Evolutionary conservation across 2,797 vertebrate genomes (phyloP), one percentile per base, ranked within the genome.

Genomic region (Muraenolepis orangiensis): DNA sequence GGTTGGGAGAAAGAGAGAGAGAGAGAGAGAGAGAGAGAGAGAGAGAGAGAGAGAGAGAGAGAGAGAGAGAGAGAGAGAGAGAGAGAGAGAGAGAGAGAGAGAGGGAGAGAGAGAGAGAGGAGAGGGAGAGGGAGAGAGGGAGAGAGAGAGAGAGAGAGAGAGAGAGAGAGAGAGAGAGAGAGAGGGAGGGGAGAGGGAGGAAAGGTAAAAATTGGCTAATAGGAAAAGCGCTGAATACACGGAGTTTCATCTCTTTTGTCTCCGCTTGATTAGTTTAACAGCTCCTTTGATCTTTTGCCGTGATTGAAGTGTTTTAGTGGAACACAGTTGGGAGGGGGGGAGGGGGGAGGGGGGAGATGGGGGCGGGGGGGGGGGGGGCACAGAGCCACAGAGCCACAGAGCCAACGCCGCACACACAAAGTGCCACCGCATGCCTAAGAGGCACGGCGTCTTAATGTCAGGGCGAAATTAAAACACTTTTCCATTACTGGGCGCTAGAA

Each of bases 361-460:
- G 92, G 61, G 95, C 95, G 93, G 92, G 93, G 94, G 93, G 88
- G 93, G 93, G 91, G 94, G 94, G 93, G 93, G 91, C 91, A 89
- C 92, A 87, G 92, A 95, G 90, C 89, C 92, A n/a, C n/a, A n/a
- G n/a, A n/a, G n/a, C n/a, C n/a, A n/a, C n/a, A n/a, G n/a, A n/a
- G n/a, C n/a, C n/a, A n/a, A n/a, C n/a, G 94, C 91, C 87, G 89
- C 87, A n/a, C 87, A 91, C 92, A 91, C 91, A 93, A 95, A 81
- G 94, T 93, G 93, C 93, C 94, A 94, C 94, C 93, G 92, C 93
- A 96, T 97, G 95, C 96, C 97, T 95, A 94, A 92, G 91, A 96
- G 97, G 96, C 94, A 97, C 94, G 95, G 91, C 91, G 91, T 95
- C 94, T 97, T 97, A 98, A 98, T 98, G 97, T 98, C 97, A 99